Percentiles rank a stretch among this genome's conserved stretches.
phyloP scores from a whole-genome alignment of 1,140 invertebrate genomes.

The Notospermus geniculatus region DNA sequence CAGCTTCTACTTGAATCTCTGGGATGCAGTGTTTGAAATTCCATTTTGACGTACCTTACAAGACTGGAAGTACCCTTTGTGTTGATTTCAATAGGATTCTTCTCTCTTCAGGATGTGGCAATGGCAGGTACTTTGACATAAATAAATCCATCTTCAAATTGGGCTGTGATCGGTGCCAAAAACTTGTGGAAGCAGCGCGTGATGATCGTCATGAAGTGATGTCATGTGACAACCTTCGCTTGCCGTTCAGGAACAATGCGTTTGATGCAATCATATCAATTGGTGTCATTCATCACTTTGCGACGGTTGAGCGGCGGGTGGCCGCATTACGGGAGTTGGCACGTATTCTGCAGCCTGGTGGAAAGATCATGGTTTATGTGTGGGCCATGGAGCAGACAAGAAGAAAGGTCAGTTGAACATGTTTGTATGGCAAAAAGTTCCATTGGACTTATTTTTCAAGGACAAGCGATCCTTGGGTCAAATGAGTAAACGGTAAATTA shows the following conservation, averaged over 20 bases:
- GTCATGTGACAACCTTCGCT: conserved; percentile 77
- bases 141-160: conserved; percentile 82
- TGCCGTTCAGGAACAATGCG: conserved; percentile 88
- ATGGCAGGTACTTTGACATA: conserved; percentile 86
- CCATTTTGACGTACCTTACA: too few species aligned
- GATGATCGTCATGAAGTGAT: conserved; percentile 77
- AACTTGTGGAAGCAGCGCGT: conserved; percentile 73
- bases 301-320: conserved; percentile 82
- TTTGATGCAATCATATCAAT: conserved; percentile 94
- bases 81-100: too few species aligned
- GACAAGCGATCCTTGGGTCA: too few species aligned
- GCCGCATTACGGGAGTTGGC: conserved; percentile 83
- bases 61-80: too few species aligned
- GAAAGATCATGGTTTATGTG: conserved; percentile 87
- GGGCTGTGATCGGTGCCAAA: conserved; percentile 81
- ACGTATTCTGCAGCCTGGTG: conserved; percentile 83
- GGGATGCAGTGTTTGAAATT: too few species aligned
- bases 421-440: too few species aligned
- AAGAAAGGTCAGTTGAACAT: conserved; percentile 68
- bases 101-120: conserved; percentile 76
- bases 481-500: too few species aligned
- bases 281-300: conserved; percentile 94
- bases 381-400: conserved; percentile 96
- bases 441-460: too few species aligned
- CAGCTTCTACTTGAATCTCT: too few species aligned